Evolutionary conservation across 2,888 invertebrate species (phyloP).

Genomic region (Chaetoderma sp.): DNA sequence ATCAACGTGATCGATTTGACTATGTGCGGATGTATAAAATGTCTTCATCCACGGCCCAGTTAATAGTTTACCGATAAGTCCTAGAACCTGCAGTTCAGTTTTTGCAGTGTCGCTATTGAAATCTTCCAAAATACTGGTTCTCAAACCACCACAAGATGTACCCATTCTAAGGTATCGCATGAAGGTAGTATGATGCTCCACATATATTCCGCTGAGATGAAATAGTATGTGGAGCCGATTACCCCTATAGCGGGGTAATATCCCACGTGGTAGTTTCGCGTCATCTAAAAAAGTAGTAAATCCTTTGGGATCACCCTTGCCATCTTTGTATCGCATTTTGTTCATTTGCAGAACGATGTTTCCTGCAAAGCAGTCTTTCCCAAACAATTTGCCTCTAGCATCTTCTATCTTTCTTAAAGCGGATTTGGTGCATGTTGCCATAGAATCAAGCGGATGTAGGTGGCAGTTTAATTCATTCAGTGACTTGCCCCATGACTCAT

Average conservation of each 20-base stretch:
- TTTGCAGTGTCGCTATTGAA: constrained; percentile 14
- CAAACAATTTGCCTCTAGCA: constrained; percentile 27
- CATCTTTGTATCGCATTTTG: constrained; percentile 35
- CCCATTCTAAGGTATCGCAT: constrained; percentile 12
- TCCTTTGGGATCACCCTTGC: constrained; percentile 36
- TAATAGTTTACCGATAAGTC: constrained; percentile 18
- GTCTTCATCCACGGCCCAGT: constrained; percentile 25
- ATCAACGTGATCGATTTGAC: constrained; percentile 1
- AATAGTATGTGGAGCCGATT: constrained; percentile 34
- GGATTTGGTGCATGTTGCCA: constrained; percentile 17
- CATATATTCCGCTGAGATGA: constrained; percentile 24
- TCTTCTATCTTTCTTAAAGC: constrained; percentile 18
- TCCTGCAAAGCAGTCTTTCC: constrained; percentile 30
- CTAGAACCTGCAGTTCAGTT: constrained; percentile 28
- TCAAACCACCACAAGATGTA: constrained; percentile 28
- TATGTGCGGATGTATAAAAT: constrained; percentile 23
- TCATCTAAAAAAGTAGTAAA: constrained; percentile 25
- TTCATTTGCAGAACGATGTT: constrained; percentile 33
- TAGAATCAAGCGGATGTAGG: constrained; percentile 14
- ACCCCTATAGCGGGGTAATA: constrained; percentile 33
- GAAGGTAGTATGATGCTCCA: constrained; percentile 13
- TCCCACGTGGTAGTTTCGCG: constrained; percentile 14
- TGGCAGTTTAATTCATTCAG: constrained; percentile 31
- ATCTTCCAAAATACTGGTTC: constrained; percentile 12
- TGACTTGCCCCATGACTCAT: constrained; percentile 17